Base-by-base conservation (phyloP, 2,888 invertebrate species). In the Drosophila picticornis region DNA sequence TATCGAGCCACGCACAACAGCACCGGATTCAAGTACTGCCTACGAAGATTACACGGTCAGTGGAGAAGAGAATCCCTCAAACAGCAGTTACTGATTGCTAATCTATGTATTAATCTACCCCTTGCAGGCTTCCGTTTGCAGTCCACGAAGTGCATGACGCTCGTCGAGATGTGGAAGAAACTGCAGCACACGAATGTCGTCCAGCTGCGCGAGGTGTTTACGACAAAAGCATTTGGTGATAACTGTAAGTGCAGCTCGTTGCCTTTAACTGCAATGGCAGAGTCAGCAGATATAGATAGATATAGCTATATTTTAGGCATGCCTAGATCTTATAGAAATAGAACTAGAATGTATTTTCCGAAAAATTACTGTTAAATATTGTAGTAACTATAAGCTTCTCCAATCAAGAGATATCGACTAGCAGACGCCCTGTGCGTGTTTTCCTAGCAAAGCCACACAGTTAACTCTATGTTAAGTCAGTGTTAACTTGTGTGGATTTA, bases 181-280 rank as follows among this genome's bases (percentile, higher is more conserved):
- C 94, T 99, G 67, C 96, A 96, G 91, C 99, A 99, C 94, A 97
- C 99, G 88, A 99, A 99, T 94, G 95, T 99, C 83, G 97, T 99
- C 72, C 97, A 97, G 88, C 94, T 99, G 68, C 95, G 97, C 91
- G 98, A 99, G 93, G 97, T 97, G 83, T 98, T 99, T 94, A 97
- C 97, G 43, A 99, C 99, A 48, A 98, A 98, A 94, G 97, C 97
- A 55, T 99, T 99, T 94, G 98, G 98, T 87, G 99, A 99, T 94
- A 96, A 97, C 94, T 99, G 98, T 98, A 93, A 95, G 96, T 95
- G 31, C 10, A 19, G 16, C 10, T 0, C 0, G 11, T 29, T 4
- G 5, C 10, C n/a, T 4, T 16, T 16, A 48, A 46, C 25, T 13
- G 22, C 31, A 43, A 29, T 2, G 19, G 11, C 13, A 27, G 25